Conservation (phyloP, 2,113 vertebrate genomes). For the Spheniscus mendiculus region DNA sequence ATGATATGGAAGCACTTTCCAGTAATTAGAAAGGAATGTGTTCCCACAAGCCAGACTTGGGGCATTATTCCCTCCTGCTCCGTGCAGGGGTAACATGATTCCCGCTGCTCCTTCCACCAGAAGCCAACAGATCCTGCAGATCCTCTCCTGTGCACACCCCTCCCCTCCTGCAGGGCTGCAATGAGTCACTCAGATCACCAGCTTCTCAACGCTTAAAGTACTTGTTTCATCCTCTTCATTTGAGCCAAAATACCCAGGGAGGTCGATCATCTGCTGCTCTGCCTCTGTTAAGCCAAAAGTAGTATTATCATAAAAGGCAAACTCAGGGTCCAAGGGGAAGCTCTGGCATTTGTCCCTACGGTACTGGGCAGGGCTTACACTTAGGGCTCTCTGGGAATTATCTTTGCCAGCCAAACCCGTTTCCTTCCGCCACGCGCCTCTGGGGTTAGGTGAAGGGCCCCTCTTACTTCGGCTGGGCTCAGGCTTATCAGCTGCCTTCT, state of each 20-base stretch:
- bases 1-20: neutral
- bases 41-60: neutral
- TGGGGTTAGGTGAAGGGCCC: constrained; percentile 86
- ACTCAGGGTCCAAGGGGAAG: constrained; percentile 82
- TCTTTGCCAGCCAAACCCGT: constrained; percentile 62
- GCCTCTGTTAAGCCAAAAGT: constrained; percentile 87
- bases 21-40: neutral
- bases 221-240: constrained; percentile 81
- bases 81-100: accelerated
- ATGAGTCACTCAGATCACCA: constrained; percentile 69
- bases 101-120: neutral
- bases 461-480: constrained; percentile 83
- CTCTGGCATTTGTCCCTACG: constrained; percentile 85
- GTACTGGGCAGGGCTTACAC: constrained; percentile 79
- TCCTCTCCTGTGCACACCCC: neutral
- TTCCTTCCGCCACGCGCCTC: constrained; percentile 81
- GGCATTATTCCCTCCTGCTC: neutral
- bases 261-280: constrained; percentile 88
- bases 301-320: constrained; percentile 80
- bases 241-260: constrained; percentile 82
- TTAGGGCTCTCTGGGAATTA: constrained; percentile 75
- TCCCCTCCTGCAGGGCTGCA: neutral
- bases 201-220: constrained; percentile 79
- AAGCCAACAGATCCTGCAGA: neutral
- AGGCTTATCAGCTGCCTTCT: constrained; percentile 67